phyloP scores from a whole-genome alignment of 2,888 invertebrate genomes.

The Rhingia rostrata region DNA sequence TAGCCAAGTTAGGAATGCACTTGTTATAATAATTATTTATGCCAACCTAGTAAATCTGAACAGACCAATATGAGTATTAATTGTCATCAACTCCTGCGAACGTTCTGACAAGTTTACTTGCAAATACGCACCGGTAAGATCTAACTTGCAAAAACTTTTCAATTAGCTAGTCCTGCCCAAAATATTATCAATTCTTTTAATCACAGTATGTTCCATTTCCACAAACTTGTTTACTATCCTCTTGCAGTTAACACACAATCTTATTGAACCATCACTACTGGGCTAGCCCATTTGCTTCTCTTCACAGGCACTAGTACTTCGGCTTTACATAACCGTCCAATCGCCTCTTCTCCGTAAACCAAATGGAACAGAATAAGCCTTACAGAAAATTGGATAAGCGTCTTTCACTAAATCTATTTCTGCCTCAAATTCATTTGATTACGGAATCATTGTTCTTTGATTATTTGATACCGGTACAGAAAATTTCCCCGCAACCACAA shows the following conservation, averaged over 20 bases:
- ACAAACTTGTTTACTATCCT: constrained; percentile 68
- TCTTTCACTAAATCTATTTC: constrained; percentile 32
- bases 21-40: constrained; percentile 66
- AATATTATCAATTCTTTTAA: constrained; percentile 59
- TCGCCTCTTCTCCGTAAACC: constrained; percentile 31
- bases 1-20: constrained; percentile 63
- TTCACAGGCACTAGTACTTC: constrained; percentile 70
- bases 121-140: constrained; percentile 74
- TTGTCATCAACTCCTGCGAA: constrained; percentile 72
- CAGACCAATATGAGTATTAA: constrained; percentile 73
- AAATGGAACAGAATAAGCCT: constrained; percentile 25
- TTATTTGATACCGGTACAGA: background rate
- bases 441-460: constrained; percentile 21
- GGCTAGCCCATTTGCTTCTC: constrained; percentile 76
- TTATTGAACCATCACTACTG: constrained; percentile 74
- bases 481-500: background rate
- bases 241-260: constrained; percentile 78
- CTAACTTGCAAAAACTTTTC: constrained; percentile 67
- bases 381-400: constrained; percentile 38
- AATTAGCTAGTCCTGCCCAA: constrained; percentile 63
- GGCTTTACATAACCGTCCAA: constrained; percentile 16
- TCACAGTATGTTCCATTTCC: constrained; percentile 76
- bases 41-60: constrained; percentile 37
- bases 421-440: constrained; percentile 40
- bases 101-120: constrained; percentile 69